A percentile compares a stretch with the other conserved stretches of the same genome.
phyloP scores from a whole-genome alignment of 1,140 invertebrate genomes.

The Oscheius sp. region DNA sequence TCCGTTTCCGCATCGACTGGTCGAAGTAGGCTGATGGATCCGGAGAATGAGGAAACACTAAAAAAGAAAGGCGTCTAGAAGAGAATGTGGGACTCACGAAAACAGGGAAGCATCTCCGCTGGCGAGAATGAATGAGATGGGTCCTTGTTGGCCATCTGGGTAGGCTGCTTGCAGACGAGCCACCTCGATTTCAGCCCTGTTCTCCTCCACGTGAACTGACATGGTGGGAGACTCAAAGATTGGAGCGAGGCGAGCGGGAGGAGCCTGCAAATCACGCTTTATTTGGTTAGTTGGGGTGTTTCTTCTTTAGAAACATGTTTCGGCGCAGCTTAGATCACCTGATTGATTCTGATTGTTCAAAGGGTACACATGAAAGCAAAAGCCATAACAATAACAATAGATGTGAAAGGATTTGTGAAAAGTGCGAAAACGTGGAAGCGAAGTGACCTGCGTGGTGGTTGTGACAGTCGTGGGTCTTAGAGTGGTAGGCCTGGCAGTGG shows the following conservation, averaged over 20 bases:
- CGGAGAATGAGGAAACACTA: constrained; percentile 44
- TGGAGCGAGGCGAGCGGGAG: constrained; percentile 46
- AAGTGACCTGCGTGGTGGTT: neutral
- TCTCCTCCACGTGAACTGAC: constrained; percentile 53
- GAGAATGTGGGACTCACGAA: constrained; percentile 5
- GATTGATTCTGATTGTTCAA: no score
- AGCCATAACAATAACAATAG: no score
- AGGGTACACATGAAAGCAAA: no score
- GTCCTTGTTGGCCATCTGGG: constrained; percentile 48
- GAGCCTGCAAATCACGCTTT: constrained; percentile 12
- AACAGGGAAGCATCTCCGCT: constrained; percentile 50
- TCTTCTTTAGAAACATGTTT: constrained; percentile 1
- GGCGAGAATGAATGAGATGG: constrained; percentile 50
- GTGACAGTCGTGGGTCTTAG: neutral
- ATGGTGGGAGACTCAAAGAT: constrained; percentile 47
- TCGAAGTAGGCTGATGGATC: constrained; percentile 46
- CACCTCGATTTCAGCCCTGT: constrained; percentile 52
- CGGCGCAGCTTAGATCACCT: no score
- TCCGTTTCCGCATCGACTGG: constrained; percentile 55
- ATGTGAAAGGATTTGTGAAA: neutral
- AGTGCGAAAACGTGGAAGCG: neutral
- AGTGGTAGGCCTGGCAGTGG: constrained; percentile 11
- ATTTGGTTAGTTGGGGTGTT: neutral
- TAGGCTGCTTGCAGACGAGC: constrained; percentile 49
- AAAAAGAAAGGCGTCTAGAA: constrained; percentile 14